Conservation (phyloP, 2,797 vertebrate species). For the Cirrhinus mrigala region DNA sequence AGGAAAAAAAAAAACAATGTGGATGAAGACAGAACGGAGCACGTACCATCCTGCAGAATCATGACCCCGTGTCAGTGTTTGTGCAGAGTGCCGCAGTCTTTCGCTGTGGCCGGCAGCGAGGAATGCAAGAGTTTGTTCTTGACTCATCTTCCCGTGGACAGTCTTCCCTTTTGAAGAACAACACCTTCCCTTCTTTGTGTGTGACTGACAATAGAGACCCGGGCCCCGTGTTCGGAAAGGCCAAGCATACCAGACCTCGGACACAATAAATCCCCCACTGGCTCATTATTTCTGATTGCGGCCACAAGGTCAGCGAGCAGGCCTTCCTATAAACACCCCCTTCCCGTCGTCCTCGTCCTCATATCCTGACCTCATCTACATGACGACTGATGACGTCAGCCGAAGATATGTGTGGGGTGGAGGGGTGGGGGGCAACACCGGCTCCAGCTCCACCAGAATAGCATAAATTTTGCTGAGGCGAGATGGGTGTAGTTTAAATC, state of each 20-base stretch:
- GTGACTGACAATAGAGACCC: slow-evolving; percentile 69
- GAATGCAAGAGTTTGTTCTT: slow-evolving; percentile 54
- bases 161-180: slow-evolving; percentile 67
- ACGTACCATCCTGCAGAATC: slow-evolving; percentile 31
- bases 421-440: neutral
- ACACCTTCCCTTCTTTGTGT: slow-evolving; percentile 71
- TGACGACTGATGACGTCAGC: slow-evolving; percentile 67
- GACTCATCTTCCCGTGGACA: slow-evolving; percentile 60
- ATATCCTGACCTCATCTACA: slow-evolving; percentile 74
- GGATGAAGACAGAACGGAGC: slow-evolving; percentile 51
- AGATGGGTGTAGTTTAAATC: neutral
- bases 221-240: slow-evolving; percentile 73
- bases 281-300: slow-evolving; percentile 81
- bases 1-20: slow-evolving; percentile 66
- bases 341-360: slow-evolving; percentile 61
- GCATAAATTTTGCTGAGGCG: slow-evolving; percentile 10
- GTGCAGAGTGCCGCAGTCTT: slow-evolving; percentile 24
- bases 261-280: slow-evolving; percentile 80
- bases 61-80: slow-evolving; percentile 50
- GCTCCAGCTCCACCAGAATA: slow-evolving; percentile 15
- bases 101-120: slow-evolving; percentile 33
- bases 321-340: slow-evolving; percentile 77
- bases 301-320: slow-evolving; percentile 83
- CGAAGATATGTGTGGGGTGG: neutral
- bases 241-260: slow-evolving; percentile 64